phyloP scores from a whole-genome alignment of 1,140 invertebrate species.

The Neodiprion virginianus region DNA sequence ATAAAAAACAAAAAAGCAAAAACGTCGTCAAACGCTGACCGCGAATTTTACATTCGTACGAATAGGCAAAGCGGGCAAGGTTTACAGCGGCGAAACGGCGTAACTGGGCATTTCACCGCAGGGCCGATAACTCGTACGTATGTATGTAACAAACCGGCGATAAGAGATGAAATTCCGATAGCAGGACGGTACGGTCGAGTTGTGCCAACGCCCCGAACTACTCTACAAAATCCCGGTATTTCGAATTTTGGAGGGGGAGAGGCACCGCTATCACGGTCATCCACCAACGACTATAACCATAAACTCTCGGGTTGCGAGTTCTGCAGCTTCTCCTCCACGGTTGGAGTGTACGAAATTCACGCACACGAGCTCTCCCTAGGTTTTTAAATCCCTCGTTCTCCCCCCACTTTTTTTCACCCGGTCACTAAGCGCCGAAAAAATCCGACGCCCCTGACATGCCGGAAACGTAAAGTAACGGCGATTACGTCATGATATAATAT shows the following conservation, averaged over 20 bases:
- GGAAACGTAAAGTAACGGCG: no score
- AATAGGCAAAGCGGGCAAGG: not conserved
- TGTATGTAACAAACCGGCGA: not conserved
- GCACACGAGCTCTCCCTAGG: not conserved
- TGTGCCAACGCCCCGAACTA: not conserved
- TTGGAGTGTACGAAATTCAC: no score
- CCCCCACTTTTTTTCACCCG: not conserved
- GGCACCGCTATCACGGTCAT: not conserved
- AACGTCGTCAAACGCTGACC: not conserved
- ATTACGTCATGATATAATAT: no score
- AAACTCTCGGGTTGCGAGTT: not conserved
- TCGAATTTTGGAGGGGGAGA: not conserved
- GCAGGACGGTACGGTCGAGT: not conserved
- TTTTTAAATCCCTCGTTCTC: not conserved
- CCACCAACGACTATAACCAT: not conserved
- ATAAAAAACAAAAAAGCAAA: no score
- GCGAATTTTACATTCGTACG: not conserved
- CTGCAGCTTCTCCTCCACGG: no score
- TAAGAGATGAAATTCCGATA: not conserved
- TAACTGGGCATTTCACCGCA: not conserved
- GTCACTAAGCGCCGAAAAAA: not conserved
- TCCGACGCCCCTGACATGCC: no score
- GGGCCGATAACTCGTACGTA: not conserved
- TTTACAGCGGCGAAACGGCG: not conserved
- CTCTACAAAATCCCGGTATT: conserved; percentile 4